Conservation (phyloP, 2,797 vertebrate genomes). For the Sebastes taczanowskii region DNA sequence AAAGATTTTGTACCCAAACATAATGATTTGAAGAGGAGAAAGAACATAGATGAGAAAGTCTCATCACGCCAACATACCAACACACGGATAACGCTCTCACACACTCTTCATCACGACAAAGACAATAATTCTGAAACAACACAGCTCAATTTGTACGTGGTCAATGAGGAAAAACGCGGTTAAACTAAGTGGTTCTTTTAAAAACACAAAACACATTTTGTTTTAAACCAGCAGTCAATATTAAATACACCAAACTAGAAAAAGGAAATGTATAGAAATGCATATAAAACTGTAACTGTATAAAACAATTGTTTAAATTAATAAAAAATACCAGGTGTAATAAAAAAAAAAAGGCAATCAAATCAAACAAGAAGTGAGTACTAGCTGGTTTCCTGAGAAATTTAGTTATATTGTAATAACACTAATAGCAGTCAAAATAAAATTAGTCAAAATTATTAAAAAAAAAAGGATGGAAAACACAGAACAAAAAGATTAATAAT, state of each 20-base stretch:
- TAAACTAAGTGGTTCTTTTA: conserved; percentile 51
- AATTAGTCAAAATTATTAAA: conserved; percentile 1
- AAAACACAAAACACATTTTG: conserved; percentile 43
- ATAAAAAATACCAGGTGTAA: conserved; percentile 53
- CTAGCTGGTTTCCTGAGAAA: conserved; percentile 80
- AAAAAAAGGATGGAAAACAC: not conserved
- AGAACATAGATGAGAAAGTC: conserved; percentile 3
- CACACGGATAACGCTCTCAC: not conserved
- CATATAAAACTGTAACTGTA: conserved; percentile 65
- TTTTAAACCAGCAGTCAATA: conserved; percentile 60
- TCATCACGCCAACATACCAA: conserved; percentile 4
- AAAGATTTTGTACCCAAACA: conserved; percentile 37
- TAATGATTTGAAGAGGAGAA: not conserved
- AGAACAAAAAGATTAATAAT: conserved; percentile 5
- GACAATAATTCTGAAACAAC: conserved; percentile 2
- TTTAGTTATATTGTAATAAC: conserved; percentile 51
- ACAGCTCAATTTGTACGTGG: conserved; percentile 22
- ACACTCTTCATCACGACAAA: conserved; percentile 10
- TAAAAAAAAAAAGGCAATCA: conserved; percentile 50
- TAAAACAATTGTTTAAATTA: conserved; percentile 64
- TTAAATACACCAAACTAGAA: conserved; percentile 62
- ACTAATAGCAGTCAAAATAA: conserved; percentile 51
- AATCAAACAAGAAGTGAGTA: conserved; percentile 58
- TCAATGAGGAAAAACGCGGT: conserved; percentile 25
- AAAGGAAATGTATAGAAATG: conserved; percentile 54